Evolutionary conservation across 2,113 vertebrate genomes (phyloP).

Genomic region (Sander vitreus): DNA sequence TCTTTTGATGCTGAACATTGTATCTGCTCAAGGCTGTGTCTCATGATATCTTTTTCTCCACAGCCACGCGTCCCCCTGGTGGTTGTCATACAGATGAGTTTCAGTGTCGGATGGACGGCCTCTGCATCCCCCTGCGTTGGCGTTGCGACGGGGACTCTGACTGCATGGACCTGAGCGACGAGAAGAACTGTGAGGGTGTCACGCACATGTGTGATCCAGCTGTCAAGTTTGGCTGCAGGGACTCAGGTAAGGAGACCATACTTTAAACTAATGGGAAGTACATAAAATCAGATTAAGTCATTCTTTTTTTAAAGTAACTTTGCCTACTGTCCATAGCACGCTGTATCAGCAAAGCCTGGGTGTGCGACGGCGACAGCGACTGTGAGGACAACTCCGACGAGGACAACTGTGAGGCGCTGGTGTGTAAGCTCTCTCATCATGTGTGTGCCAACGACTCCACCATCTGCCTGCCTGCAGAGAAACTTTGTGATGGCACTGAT

Average conservation of each 20-base stretch:
- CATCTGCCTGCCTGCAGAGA: constrained; percentile 93
- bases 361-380: constrained; percentile 96
- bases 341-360: constrained; percentile 99
- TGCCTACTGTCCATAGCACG: constrained; percentile 81
- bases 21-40: constrained; percentile 27
- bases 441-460: constrained; percentile 94
- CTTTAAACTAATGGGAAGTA: background rate
- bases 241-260: constrained; percentile 84
- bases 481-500: constrained; percentile 91
- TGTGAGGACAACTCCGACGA: constrained; percentile 97
- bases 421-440: constrained; percentile 95
- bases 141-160: constrained; percentile 96
- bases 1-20: constrained; percentile 17
- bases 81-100: constrained; percentile 96
- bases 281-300: background rate
- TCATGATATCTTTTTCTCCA: constrained; percentile 25
- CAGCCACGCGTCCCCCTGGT: constrained; percentile 94
- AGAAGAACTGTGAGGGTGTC: constrained; percentile 96
- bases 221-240: constrained; percentile 96
- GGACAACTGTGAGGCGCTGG: constrained; percentile 94
- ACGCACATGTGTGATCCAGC: constrained; percentile 96
- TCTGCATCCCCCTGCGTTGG: constrained; percentile 97
- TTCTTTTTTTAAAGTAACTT: background rate
- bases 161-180: constrained; percentile 97
- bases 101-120: constrained; percentile 94